Conservation (phyloP, 2,113 vertebrate species). For the Dasypus novemcinctus region DNA sequence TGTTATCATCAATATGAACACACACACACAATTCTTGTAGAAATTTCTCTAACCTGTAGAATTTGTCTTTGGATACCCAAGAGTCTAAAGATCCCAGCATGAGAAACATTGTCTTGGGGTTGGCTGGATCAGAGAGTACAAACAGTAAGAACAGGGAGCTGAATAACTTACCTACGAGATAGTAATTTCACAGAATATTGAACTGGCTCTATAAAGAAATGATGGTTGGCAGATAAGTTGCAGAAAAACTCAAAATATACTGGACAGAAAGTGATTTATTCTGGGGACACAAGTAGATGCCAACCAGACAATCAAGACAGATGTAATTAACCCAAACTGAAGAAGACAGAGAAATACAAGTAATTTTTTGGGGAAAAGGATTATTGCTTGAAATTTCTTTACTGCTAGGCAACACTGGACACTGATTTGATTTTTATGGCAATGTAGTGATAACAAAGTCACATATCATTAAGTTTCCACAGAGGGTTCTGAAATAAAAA, state of each 20-base stretch:
- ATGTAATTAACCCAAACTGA: slow-evolving; percentile 59
- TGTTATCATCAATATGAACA: neutral
- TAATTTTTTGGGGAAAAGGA: slow-evolving; percentile 50
- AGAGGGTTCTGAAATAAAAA: slow-evolving; percentile 16
- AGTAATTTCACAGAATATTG: slow-evolving; percentile 36
- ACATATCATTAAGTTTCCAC: slow-evolving; percentile 64
- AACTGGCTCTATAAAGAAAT: slow-evolving; percentile 22
- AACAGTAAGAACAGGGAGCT: neutral
- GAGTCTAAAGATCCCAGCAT: neutral
- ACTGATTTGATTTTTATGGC: slow-evolving; percentile 74
- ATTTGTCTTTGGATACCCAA: neutral
- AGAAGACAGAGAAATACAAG: slow-evolving; percentile 65
- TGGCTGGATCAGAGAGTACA: neutral
- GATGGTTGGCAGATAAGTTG: slow-evolving; percentile 43
- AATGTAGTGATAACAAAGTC: slow-evolving; percentile 56
- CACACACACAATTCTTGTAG: neutral
- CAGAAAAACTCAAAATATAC: slow-evolving; percentile 45
- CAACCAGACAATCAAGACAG: slow-evolving; percentile 38
- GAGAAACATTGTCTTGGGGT: neutral
- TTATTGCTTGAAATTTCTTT: slow-evolving; percentile 65
- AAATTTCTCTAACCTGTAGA: neutral
- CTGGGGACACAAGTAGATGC: slow-evolving; percentile 16
- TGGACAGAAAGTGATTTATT: slow-evolving; percentile 60
- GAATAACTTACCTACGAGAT: neutral
- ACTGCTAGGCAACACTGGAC: slow-evolving; percentile 41